Percentiles rank a stretch among this genome's conserved stretches.
phyloP scores from a whole-genome alignment of 2,797 vertebrate genomes.

The Danio jaintianensis region DNA sequence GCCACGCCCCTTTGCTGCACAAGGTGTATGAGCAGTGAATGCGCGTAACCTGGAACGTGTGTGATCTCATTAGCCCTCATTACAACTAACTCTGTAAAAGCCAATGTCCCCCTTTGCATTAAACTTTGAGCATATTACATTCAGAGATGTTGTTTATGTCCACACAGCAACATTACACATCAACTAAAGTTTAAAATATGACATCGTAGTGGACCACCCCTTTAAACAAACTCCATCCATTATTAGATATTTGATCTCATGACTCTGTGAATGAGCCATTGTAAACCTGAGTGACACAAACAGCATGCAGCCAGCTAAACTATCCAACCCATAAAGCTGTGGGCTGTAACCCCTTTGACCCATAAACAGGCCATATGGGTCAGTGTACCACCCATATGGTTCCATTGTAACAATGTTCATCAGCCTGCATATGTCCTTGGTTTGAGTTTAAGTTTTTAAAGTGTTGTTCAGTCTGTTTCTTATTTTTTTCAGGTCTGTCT shows the following conservation, averaged over 20 bases:
- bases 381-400: conserved; percentile 67
- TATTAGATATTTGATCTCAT: conserved; percentile 67
- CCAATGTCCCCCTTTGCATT: too few species aligned
- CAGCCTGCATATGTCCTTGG: neutral
- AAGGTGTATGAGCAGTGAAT: too few species aligned
- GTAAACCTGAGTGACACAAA: conserved; percentile 76
- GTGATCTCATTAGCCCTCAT: too few species aligned
- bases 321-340: conserved; percentile 70
- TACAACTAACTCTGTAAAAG: too few species aligned
- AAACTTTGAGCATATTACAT: too few species aligned
- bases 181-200: too few species aligned
- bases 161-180: too few species aligned
- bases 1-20: too few species aligned
- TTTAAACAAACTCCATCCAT: conserved; percentile 59
- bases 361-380: conserved; percentile 66
- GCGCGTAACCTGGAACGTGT: too few species aligned
- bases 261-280: conserved; percentile 75
- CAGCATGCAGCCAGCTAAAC: conserved; percentile 69
- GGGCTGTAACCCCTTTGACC: conserved; percentile 68
- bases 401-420: conserved; percentile 46
- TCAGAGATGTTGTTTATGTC: too few species aligned
- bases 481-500: neutral
- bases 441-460: neutral
- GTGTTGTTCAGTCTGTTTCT: conserved; percentile 22
- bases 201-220: too few species aligned